Evolutionary conservation across 2,888 invertebrate species (phyloP).

Genomic region (Hanleya hanleyi): DNA sequence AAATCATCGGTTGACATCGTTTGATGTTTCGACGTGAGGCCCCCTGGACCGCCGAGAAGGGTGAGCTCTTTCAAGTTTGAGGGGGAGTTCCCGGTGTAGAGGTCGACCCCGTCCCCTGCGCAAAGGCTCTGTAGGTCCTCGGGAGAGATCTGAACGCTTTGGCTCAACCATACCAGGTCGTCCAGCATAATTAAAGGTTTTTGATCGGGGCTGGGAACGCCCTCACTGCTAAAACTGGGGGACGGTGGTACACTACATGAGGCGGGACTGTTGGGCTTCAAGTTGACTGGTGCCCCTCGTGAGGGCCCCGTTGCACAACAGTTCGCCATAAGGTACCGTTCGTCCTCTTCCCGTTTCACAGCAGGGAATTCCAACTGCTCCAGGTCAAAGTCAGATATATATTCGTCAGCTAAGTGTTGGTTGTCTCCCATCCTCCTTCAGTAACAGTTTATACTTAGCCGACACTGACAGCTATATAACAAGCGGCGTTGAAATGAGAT

Average conservation of each 20-base stretch:
- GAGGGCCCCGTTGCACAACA: not conserved
- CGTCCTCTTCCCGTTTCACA: constrained; percentile 48
- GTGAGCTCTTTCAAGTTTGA: not conserved
- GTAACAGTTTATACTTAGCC: not conserved
- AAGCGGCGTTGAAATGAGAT: not conserved
- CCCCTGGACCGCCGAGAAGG: not conserved
- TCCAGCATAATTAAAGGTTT: not conserved
- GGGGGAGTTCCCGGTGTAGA: not conserved
- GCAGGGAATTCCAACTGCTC: constrained; percentile 58
- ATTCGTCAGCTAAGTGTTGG: constrained; percentile 62
- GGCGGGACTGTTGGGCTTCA: constrained; percentile 43
- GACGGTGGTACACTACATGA: constrained; percentile 54
- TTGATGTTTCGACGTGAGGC: not conserved
- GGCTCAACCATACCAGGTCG: constrained; percentile 5
- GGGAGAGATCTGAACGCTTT: not conserved
- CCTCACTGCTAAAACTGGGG: constrained; percentile 43
- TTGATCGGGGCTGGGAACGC: not conserved
- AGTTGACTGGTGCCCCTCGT: not conserved
- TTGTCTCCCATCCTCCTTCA: constrained; percentile 44
- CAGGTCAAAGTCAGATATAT: constrained; percentile 64
- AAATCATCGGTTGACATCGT: not conserved
- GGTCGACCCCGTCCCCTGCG: not conserved
- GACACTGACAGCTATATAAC: not conserved
- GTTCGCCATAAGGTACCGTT: constrained; percentile 26
- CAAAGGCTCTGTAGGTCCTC: not conserved